Base-by-base conservation (phyloP, 2,113 vertebrate genomes). In the Micronisus gabar region DNA sequence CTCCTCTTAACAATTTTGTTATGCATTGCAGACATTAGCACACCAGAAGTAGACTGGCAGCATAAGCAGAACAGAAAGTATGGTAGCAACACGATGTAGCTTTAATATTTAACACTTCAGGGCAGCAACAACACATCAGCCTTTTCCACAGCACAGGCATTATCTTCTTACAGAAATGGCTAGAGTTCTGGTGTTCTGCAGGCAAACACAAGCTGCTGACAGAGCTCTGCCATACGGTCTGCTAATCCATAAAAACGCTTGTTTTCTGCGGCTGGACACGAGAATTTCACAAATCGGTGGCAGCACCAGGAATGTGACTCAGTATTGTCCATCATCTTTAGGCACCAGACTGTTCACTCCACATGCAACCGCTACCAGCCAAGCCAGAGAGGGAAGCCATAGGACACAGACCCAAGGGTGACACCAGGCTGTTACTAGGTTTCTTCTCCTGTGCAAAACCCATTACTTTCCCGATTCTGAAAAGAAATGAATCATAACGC, bases 221-320 rank as follows among this genome's bases (percentile, higher is more conserved):
- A 50, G 25, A 67, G 19, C 15, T 67, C 15, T 43, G 29, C 17
- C 32, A 53, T 25, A 10, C 0, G 0, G 30, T 62, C 85, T 84
- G 72, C 84, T 23, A 36, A 74, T 38, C 25, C 9, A 1, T n/a
- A 70, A 59, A 72, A 73, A 23, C 0, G 0, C n/a, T 3, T 34
- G 23, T 26, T 66, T 89, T 71, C 76, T 63, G 53, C 32, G 86
- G n/a, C 21, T 58, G 20, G 40, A 90, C 12, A 27, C 7, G 11
- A 67, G 40, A 78, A 61, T 22, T 40, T 84, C 62, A 48, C 50
- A 90, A 45, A 41, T 52, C 17, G 34, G 21, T 6, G 5, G 29
- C 19, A 59, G 81, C 36, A 84, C 8, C 26, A 76, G 23, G 18
- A 73, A 66, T 1, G 6, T 11, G 18, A 65, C 25, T 63, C 38